Evolutionary conservation across 2,888 invertebrate genomes (phyloP), one percentile per base, ranked within the genome.

Genomic region (Melolontha melolontha): DNA sequence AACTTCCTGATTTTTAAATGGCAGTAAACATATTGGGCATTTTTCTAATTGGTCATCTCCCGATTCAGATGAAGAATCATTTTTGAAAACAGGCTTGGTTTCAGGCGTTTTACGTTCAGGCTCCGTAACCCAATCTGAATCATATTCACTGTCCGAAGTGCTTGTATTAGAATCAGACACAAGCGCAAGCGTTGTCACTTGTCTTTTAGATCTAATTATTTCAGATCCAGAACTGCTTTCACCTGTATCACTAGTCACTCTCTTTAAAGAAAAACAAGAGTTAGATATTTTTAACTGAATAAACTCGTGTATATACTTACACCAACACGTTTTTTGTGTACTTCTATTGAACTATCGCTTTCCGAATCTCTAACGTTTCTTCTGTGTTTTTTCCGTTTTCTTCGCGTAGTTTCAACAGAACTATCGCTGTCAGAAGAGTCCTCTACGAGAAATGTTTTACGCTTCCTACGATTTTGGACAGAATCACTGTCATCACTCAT

Each of bases 21-120:
- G 87, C 73, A 92, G 83, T 51, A 97, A 84, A 83, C 97, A 97
- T 79, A 97, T 96, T 0, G 97, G 94, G 83, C 97, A 97, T 80
- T 92, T 93, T 76, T 94, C 95, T 0, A 90, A 86, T 72, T 92
- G 87, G 49, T 90, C 91, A 76, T 92, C 91, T 52, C 89, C 91
- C 75, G 86, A 87, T 73, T 89, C 88, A 0, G 88, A 87, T 17
- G 86, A 85, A 69, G 75, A 73, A 6, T 74, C 79, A 1, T 73
- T 71, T 49, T 66, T 64, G 5, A 52, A 29, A 12, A 12, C 57
- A 7, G 14, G n/a, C 5, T 51, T 55, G 4, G 22, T 6, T 34
- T 54, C 41, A 12, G 44, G 11, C 29, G 17, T 16, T 34, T 34
- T 49, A 22, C 12, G 16, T n/a, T 50, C 65, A 1, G 49, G 44